Evolutionary conservation across 2,888 invertebrate species (phyloP).

Genomic region (Hymenopus coronatus): DNA sequence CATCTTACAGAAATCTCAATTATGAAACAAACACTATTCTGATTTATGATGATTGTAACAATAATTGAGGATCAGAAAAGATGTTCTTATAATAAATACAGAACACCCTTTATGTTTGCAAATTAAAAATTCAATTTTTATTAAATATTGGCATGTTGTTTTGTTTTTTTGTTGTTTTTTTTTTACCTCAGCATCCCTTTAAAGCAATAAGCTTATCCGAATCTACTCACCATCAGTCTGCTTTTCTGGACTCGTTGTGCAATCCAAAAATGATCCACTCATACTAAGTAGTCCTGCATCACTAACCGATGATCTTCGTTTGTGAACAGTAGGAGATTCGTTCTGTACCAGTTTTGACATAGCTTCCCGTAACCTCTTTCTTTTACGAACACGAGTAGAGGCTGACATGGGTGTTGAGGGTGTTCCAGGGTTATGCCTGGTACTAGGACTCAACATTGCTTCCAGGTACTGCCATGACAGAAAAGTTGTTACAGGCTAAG

Average conservation of each 20-base stretch:
- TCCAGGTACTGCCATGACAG: slow-evolving; percentile 49
- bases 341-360: slow-evolving; percentile 53
- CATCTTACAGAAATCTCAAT: too few relatives aligned
- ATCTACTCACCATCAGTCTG: neutral
- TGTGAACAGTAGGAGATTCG: slow-evolving; percentile 51
- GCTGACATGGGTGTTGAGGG: slow-evolving; percentile 18
- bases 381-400: slow-evolving; percentile 61
- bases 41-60: too few relatives aligned
- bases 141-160: too few relatives aligned
- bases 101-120: too few relatives aligned
- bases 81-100: too few relatives aligned
- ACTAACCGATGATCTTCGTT: slow-evolving; percentile 81
- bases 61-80: too few relatives aligned
- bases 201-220: too few relatives aligned
- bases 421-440: slow-evolving; percentile 54
- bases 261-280: slow-evolving; percentile 85
- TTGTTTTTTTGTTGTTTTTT: too few relatives aligned
- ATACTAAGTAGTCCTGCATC: slow-evolving; percentile 82
- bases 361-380: slow-evolving; percentile 71
- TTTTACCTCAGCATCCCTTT: too few relatives aligned
- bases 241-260: slow-evolving; percentile 53
- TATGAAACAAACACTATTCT: too few relatives aligned
- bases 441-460: slow-evolving; percentile 35
- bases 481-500: neutral
- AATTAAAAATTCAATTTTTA: too few relatives aligned